Evolutionary conservation across 2,888 invertebrate species (phyloP).

Genomic region (Dione vanillae): DNA sequence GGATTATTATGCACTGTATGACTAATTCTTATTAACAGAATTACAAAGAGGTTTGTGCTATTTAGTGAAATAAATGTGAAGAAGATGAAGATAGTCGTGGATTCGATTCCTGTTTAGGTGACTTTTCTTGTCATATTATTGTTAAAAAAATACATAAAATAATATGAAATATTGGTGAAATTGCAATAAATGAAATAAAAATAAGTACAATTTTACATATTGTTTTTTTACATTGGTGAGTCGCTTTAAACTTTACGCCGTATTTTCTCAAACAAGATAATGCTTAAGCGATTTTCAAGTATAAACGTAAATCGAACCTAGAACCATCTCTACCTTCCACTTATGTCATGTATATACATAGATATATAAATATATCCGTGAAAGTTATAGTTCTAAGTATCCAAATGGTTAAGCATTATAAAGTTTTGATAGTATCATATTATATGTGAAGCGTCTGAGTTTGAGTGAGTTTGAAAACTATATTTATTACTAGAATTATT

Average conservation of each 20-base stretch:
- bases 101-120: too few species aligned
- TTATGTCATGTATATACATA: not conserved
- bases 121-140: too few species aligned
- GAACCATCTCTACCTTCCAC: not conserved
- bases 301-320: not conserved
- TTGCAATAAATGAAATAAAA: too few species aligned
- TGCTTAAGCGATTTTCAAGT: not conserved
- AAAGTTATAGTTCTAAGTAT: constrained; percentile 10
- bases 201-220: too few species aligned
- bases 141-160: too few species aligned
- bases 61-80: too few species aligned
- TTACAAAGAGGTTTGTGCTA: too few species aligned
- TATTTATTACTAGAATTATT: constrained; percentile 16
- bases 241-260: not conserved
- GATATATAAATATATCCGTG: not conserved
- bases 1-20: too few species aligned
- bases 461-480: constrained; percentile 14
- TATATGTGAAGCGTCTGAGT: constrained; percentile 5
- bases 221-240: too few species aligned
- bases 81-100: too few species aligned
- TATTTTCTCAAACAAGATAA: not conserved
- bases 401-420: constrained; percentile 17
- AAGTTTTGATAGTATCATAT: constrained; percentile 25
- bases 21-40: too few species aligned
- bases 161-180: too few species aligned